Percentiles rank a stretch among this genome's conserved stretches.
phyloP scores from a whole-genome alignment of 1,140 invertebrate genomes.

The Olivierus martensii region DNA sequence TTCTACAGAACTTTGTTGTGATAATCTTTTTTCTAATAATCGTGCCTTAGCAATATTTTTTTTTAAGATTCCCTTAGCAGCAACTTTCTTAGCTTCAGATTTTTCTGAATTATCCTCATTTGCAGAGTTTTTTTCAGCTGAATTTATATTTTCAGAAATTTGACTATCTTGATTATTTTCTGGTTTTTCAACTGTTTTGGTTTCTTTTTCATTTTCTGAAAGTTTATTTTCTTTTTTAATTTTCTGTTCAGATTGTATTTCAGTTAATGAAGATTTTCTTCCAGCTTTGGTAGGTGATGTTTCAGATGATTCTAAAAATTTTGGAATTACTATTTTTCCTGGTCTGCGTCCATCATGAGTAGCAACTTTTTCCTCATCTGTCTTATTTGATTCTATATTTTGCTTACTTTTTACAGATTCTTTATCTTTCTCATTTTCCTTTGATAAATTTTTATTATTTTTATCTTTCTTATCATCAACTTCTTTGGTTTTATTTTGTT shows the following conservation, averaged over 20 bases:
- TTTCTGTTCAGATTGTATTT: not conserved
- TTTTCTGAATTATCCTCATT: no score
- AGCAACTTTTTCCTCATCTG: no score
- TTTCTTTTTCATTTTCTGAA: slow-evolving; percentile 2
- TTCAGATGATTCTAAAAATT: slow-evolving; percentile 12
- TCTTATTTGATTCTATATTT: no score
- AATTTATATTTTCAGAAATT: no score
- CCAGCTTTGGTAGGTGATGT: slow-evolving; percentile 2
- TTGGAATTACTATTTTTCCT: slow-evolving; percentile 16
- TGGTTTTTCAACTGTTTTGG: not conserved
- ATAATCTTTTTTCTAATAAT: slow-evolving; percentile 14
- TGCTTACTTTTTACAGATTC: not conserved
- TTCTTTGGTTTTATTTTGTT: not conserved
- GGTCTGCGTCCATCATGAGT: not conserved
- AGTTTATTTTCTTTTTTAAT: slow-evolving; percentile 4
- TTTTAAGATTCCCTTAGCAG: slow-evolving; percentile 19
- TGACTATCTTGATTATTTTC: no score
- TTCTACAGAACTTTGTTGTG: slow-evolving; percentile 13
- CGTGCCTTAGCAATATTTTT: slow-evolving; percentile 20
- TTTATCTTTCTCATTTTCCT: not conserved
- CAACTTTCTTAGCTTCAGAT: slow-evolving; percentile 15
- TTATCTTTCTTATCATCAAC: not conserved
- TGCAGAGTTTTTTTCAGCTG: no score
- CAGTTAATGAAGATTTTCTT: not conserved
- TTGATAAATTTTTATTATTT: not conserved